A percentile compares a stretch with the other conserved stretches of the same genome.
These are phyloP conservation scores for Staurois parvus DNA, from an alignment of 2,797 vertebrate species.

Conservation along the genomic window DNA sequence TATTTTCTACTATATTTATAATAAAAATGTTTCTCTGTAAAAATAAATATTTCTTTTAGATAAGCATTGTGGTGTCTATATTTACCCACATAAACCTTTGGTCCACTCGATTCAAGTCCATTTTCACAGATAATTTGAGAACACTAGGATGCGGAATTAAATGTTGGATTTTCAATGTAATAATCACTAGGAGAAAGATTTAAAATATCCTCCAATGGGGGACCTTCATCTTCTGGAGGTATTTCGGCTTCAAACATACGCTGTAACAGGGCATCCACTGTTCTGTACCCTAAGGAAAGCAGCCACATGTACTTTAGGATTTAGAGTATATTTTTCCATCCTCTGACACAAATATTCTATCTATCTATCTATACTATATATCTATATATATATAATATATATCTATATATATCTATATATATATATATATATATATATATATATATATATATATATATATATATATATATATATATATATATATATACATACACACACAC, in stretches of 20 bases:
- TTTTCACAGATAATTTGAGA: too few relatives aligned
- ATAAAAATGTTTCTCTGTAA: slow-evolving; percentile 26
- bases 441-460: too few relatives aligned
- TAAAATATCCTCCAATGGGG: slow-evolving; percentile 75
- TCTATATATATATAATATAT: too few relatives aligned
- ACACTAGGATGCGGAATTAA: slow-evolving; percentile 62
- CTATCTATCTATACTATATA: too few relatives aligned
- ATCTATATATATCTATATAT: too few relatives aligned
- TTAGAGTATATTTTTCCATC: neutral
- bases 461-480: too few relatives aligned
- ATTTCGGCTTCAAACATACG: slow-evolving; percentile 92
- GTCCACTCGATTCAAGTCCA: neutral
- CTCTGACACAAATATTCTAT: too few relatives aligned
- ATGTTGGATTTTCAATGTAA: slow-evolving; percentile 73
- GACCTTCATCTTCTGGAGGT: slow-evolving; percentile 80
- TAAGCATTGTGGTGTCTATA: neutral
- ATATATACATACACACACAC: too few relatives aligned
- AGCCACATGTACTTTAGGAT: neutral
- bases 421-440: too few relatives aligned
- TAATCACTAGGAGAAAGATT: slow-evolving; percentile 66
- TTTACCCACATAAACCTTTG: neutral
- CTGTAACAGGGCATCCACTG: slow-evolving; percentile 89
- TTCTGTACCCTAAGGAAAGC: slow-evolving; percentile 82
- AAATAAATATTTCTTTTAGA: slow-evolving; percentile 50
- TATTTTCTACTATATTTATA: neutral